These are phyloP conservation scores for Procambarus clarkii DNA, from an alignment of 1,140 invertebrate species.

Conservation along the genomic window DNA sequence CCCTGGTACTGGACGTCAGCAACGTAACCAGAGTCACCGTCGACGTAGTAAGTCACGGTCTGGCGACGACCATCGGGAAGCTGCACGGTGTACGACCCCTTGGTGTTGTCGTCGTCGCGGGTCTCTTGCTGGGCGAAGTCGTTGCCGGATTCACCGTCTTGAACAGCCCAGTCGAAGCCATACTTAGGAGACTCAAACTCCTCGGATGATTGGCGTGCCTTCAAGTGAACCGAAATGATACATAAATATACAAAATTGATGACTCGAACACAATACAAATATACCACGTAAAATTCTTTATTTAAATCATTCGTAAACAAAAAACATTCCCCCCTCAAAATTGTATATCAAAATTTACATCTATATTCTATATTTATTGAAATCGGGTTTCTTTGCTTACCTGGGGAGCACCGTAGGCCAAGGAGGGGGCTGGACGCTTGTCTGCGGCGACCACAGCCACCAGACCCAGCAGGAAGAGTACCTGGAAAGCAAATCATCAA, in stretches of 20 bases:
- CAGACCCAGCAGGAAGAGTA: background rate
- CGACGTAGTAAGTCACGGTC: slow-evolving; percentile 7
- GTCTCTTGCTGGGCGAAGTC: background rate
- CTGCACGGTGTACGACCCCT: slow-evolving; percentile 5
- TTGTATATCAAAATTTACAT: too few species aligned
- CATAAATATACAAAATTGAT: too few species aligned
- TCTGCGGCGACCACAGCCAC: background rate
- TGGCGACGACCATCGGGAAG: background rate
- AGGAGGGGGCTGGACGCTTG: background rate
- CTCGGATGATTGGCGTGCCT: background rate
- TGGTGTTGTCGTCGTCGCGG: background rate
- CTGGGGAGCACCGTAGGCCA: background rate
- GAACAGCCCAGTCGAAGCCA: background rate
- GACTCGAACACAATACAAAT: background rate
- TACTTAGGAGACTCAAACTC: background rate
- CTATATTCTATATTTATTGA: too few species aligned
- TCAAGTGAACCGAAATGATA: too few species aligned
- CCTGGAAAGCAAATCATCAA: background rate
- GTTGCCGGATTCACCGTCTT: background rate
- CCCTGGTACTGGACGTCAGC: background rate
- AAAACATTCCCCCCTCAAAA: too few species aligned
- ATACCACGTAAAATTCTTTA: too few species aligned
- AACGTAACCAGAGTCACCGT: background rate
- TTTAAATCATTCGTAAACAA: too few species aligned
- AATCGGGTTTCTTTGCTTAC: background rate